Conservation (phyloP, 2,113 vertebrate species). For the Melanostigma gelatinosum region DNA sequence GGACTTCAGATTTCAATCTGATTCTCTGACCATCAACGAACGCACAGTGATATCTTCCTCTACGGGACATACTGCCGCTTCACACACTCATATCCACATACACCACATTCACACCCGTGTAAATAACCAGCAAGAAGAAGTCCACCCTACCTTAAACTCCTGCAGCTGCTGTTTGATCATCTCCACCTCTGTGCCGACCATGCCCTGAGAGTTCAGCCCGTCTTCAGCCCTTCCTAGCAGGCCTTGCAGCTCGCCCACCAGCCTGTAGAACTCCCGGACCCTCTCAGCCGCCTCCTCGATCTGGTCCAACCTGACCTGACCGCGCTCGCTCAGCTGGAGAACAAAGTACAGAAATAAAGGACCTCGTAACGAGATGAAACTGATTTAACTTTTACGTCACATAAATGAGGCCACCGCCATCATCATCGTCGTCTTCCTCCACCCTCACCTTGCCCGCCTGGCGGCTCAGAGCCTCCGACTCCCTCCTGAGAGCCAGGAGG, state of each 20-base stretch:
- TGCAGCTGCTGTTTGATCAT: slow-evolving; percentile 93
- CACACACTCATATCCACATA: not conserved
- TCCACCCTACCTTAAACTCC: slow-evolving; percentile 91
- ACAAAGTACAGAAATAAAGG: not conserved
- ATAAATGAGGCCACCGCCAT: fast-evolving
- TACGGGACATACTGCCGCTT: not conserved
- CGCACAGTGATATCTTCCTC: not conserved
- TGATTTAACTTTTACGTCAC: not conserved
- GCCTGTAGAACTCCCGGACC: slow-evolving; percentile 90
- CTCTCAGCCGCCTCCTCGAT: slow-evolving; percentile 85
- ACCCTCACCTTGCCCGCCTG: slow-evolving; percentile 91
- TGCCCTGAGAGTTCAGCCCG: slow-evolving; percentile 87
- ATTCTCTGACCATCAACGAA: not conserved
- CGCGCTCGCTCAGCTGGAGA: slow-evolving; percentile 86
- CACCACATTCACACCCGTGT: not conserved
- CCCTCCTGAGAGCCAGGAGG: slow-evolving; percentile 90
- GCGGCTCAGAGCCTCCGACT: slow-evolving; percentile 93
- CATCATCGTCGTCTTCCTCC: slow-evolving; percentile 53
- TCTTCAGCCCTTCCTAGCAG: slow-evolving; percentile 88
- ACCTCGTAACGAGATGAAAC: not conserved
- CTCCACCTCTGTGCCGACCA: slow-evolving; percentile 94
- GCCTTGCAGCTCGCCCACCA: slow-evolving; percentile 87
- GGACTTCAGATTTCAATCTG: not conserved
- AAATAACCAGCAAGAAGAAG: not conserved
- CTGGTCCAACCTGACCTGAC: slow-evolving; percentile 87